Percentiles rank a stretch among this genome's conserved stretches.
Evolutionary conservation across 2,888 invertebrate genomes (phyloP).

Genomic region (Campaea margaritaria): DNA sequence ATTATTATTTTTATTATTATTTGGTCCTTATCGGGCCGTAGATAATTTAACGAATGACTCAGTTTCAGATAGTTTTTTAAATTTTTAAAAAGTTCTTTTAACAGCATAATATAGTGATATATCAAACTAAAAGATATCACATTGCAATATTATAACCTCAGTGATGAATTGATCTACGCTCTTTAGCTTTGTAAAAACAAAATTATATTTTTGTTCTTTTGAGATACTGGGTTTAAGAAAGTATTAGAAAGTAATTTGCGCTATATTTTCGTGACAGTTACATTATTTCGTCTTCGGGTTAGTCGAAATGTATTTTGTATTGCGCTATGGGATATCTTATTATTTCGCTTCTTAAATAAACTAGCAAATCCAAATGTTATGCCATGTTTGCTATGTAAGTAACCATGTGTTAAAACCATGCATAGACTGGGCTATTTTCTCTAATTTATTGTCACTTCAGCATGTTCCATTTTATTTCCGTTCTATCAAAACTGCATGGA

Average conservation of each 20-base stretch:
- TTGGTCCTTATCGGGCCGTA: too few species aligned
- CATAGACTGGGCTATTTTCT: conserved; percentile 3
- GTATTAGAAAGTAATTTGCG: background rate
- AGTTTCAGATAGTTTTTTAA: too few species aligned
- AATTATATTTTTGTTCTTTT: background rate
- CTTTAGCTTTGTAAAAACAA: background rate
- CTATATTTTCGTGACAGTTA: conserved; percentile 4
- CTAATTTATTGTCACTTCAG: conserved; percentile 10
- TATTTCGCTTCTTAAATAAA: conserved; percentile 39
- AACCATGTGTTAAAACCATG: conserved; percentile 37
- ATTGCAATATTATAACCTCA: too few species aligned
- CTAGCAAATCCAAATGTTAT: conserved; percentile 34
- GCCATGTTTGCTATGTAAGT: conserved; percentile 21
- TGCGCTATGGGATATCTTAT: conserved; percentile 48
- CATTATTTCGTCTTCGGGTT: conserved; percentile 9
- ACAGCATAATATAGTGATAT: too few species aligned
- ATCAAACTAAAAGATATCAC: too few species aligned
- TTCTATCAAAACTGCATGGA: conserved; percentile 7
- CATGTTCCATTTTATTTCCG: conserved; percentile 14
- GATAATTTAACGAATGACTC: too few species aligned
- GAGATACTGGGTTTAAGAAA: background rate
- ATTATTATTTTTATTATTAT: too few species aligned
- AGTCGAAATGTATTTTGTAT: conserved; percentile 40
- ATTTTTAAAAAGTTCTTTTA: too few species aligned
- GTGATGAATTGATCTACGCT: too few species aligned